Evolutionary conservation across 1,140 invertebrate species (phyloP), one percentile per base, ranked within the genome.

Genomic region (Elymnias hypermnestra): DNA sequence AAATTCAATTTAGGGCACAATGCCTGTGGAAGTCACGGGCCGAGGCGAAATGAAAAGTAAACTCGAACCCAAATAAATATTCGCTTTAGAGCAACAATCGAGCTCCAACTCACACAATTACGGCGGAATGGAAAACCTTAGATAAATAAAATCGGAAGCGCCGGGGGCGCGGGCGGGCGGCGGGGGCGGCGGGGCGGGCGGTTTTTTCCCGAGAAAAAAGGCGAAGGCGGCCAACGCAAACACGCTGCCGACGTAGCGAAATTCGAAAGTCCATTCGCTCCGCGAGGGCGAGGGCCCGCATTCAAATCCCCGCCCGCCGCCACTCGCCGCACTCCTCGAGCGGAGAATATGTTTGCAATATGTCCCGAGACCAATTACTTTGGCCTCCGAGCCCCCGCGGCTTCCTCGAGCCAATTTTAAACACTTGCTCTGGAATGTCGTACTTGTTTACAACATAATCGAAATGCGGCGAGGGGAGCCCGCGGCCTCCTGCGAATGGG

Each of bases 311-410:
- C 66, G 58, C 71, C 76, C 58, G 70, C 51, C 66, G 69, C 74
- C 75, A 71, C 79, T 79, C 76, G 78, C 79, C 77, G 79, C 81
- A 81, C 75, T 79, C 81, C 81, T 79, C 72, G 71, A 82, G 69
- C 63, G 70, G 61, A 66, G 77, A 83, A 82, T 83, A 82, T 83
- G 79, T 83, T 79, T 68, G 72, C 79, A 77, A 81, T 83, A 76
- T 83, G 76, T 81, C 60, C 58, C 41, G 59, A 65, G 55, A 66
- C 57, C 63, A 49, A 72, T 72, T 56, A 57, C 54, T 63, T 57
- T 63, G 67, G 53, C 64, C 64, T 64, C 57, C 63, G 49, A 9
- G 50, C 45, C 58, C 53, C 37, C 29, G 40, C 55, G 40, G 47
- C 47, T 15, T 15, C 12, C 57, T 63, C 56, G 51, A 52, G 59